Conservation (phyloP, 2,888 invertebrate genomes). For the Erebia palarica region DNA sequence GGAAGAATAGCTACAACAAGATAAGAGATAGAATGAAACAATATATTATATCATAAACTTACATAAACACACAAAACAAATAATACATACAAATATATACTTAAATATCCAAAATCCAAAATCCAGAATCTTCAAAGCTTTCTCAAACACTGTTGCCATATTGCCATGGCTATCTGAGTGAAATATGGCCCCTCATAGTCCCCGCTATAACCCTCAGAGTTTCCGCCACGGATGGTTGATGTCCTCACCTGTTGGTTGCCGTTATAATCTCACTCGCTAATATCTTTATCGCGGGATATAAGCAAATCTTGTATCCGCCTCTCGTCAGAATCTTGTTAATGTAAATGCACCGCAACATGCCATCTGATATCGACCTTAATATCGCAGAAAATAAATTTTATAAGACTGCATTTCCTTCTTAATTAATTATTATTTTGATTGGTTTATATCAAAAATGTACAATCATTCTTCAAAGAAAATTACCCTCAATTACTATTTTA, state of each 20-base stretch:
- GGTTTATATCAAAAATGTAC: neutral
- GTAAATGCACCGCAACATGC: constrained; percentile 29
- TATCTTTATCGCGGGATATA: constrained; percentile 47
- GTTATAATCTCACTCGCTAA: constrained; percentile 53
- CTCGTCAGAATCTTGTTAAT: constrained; percentile 28
- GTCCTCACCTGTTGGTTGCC: constrained; percentile 66
- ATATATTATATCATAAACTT: too few species aligned
- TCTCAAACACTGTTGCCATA: neutral
- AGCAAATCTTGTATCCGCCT: constrained; percentile 35
- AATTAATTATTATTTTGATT: constrained; percentile 14
- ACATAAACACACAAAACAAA: too few species aligned
- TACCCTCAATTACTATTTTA: neutral
- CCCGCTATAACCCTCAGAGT: constrained; percentile 57
- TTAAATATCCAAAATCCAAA: too few species aligned
- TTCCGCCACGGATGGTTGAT: constrained; percentile 58
- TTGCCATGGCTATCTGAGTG: neutral
- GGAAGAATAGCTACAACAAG: too few species aligned
- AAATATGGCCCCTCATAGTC: constrained; percentile 38
- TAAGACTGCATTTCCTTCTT: constrained; percentile 14
- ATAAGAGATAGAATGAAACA: too few species aligned
- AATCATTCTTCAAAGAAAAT: neutral
- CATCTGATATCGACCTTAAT: constrained; percentile 30
- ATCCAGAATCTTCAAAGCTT: neutral
- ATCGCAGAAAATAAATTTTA: constrained; percentile 21
- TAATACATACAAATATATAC: too few species aligned